phyloP scores from a whole-genome alignment of 2,888 invertebrate genomes.

The Eilema caniola region DNA sequence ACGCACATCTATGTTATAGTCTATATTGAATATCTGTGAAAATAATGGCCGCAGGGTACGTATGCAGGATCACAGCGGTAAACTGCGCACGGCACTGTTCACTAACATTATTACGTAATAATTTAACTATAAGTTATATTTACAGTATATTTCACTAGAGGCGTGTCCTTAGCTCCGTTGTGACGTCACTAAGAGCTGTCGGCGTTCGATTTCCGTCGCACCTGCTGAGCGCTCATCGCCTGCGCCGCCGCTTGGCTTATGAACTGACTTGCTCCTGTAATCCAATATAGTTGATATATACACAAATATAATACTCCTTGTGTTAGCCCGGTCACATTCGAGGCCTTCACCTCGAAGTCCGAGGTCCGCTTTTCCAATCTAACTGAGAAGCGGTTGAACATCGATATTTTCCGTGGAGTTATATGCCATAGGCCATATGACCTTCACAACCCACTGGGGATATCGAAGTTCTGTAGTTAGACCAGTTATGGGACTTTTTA shows the following conservation, averaged over 20 bases:
- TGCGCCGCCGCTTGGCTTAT: slow-evolving; percentile 80
- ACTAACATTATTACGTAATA: slow-evolving; percentile 54
- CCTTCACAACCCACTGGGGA: too few species aligned
- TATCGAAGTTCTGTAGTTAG: too few species aligned
- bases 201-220: slow-evolving; percentile 83
- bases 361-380: too few species aligned
- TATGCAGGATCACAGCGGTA: slow-evolving; percentile 57
- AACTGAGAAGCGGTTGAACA: too few species aligned
- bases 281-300: background rate
- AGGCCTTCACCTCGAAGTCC: too few species aligned
- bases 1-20: slow-evolving; percentile 45
- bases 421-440: too few species aligned
- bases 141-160: slow-evolving; percentile 66
- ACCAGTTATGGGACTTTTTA: too few species aligned
- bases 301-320: background rate
- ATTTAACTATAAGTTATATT: slow-evolving; percentile 65
- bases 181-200: slow-evolving; percentile 80
- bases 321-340: too few species aligned
- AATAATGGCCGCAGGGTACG: slow-evolving; percentile 55
- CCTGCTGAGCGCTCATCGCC: slow-evolving; percentile 77
- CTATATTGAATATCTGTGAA: slow-evolving; percentile 51
- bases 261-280: slow-evolving; percentile 78
- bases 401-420: too few species aligned
- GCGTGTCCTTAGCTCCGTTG: slow-evolving; percentile 23
- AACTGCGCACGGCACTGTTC: slow-evolving; percentile 61